Evolutionary conservation across 2,888 invertebrate genomes (phyloP), one percentile per base, ranked within the genome.

Genomic region (Pelosia muscerda): DNA sequence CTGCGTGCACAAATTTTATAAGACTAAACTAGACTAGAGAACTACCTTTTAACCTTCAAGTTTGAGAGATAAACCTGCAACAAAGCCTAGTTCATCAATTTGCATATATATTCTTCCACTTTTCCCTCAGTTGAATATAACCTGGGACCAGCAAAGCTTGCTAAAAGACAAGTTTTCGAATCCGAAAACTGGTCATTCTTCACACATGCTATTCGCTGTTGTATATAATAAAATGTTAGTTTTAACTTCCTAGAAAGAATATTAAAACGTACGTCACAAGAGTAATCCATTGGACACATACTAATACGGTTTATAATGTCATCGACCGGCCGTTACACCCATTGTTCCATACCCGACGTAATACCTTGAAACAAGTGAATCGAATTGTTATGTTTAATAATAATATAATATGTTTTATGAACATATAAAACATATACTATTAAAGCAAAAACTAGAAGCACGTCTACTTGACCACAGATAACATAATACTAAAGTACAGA

Each of bases 301-400:
- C 76, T 67, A 77, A 82, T 81, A 87, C 85, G 72, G 77, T 81
- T 82, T 81, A 82, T 62, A 79, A 78, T 90, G 90, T 90, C 91
- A 88, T 85, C 85, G 90, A 86, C 89, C 90, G 86, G 69, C 71
- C 74, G 66, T 66, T 69, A 71, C 66, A 65, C 54, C 83, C 81
- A 87, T 89, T 87, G 87, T 88, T 82, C 79, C 69, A 74, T 67
- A 63, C 72, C 61, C 70, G 55, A 56, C 66, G 66, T 49, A 58
- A 59, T 42, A 64, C 69, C 65, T 71, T 71, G 71, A 68, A 73
- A 75, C 72, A 71, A 69, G 65, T 69, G 62, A 71, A 71, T 61
- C 66, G 42, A 65, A 73, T 57, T 57, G 3, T 67, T 66, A 57
- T n/a, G 65, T 67, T 55, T 67, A 56, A 60, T 76, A 58, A 66